Conservation (phyloP, 2,797 vertebrate species). For the Scolopax bukidnonensis region DNA sequence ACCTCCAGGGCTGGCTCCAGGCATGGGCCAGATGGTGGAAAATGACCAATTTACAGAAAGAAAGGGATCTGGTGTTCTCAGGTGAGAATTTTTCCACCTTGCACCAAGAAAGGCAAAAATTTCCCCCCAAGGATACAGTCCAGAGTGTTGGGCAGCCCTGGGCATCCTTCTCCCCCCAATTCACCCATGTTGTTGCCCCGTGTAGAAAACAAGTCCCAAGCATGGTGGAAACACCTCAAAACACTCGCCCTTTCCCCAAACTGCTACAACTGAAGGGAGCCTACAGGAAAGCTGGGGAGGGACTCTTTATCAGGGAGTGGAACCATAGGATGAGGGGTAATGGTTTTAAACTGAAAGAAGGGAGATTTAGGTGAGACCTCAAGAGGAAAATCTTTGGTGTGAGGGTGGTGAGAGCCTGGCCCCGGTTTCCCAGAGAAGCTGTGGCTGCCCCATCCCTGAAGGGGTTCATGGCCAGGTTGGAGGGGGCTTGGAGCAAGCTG, state of each 20-base stretch:
- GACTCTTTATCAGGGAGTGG: too few species aligned
- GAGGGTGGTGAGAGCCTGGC: too few species aligned
- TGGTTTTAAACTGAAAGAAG: too few species aligned
- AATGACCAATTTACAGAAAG: not conserved
- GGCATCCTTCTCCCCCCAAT: not conserved
- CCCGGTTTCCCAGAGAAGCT: too few species aligned
- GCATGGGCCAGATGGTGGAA: not conserved
- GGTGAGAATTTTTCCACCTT: not conserved
- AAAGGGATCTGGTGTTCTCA: rapidly evolving
- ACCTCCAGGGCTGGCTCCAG: not conserved
- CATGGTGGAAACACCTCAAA: not conserved
- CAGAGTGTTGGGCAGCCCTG: not conserved
- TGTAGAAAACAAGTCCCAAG: not conserved
- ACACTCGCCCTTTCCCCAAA: not conserved
- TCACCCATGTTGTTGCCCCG: rapidly evolving
- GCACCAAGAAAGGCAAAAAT: not conserved
- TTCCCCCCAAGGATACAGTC: not conserved
- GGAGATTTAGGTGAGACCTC: too few species aligned
- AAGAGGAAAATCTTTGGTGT: too few species aligned
- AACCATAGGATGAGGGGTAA: too few species aligned
- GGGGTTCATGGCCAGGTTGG: too few species aligned
- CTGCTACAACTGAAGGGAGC: not conserved
- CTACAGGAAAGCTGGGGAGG: too few species aligned
- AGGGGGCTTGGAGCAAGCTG: too few species aligned
- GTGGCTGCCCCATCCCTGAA: too few species aligned